A percentile compares a stretch with the other conserved stretches of the same genome.
Conservation (phyloP, 2,888 invertebrate species). For the Hartigia nigra region DNA sequence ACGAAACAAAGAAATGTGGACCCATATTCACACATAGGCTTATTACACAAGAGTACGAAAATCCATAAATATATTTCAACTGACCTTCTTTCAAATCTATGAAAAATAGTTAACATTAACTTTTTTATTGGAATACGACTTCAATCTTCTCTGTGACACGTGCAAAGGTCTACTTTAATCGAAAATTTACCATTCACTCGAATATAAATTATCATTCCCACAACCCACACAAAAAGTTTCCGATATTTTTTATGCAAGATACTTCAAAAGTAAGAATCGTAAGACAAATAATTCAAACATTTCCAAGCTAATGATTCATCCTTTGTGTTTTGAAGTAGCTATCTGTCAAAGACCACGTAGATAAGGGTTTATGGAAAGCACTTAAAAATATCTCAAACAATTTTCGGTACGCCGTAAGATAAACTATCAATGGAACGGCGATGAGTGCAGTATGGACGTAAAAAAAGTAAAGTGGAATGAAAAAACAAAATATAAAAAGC, state of each 20-base stretch:
- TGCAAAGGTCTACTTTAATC: background rate
- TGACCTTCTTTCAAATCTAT: too few relatives aligned
- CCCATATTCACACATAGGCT: too few relatives aligned
- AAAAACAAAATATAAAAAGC: background rate
- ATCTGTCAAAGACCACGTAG: background rate
- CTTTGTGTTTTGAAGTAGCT: background rate
- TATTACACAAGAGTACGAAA: too few relatives aligned
- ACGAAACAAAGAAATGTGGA: background rate
- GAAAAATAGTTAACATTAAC: too few relatives aligned
- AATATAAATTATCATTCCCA: background rate
- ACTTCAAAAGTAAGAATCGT: background rate
- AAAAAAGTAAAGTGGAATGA: background rate
- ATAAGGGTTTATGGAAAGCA: background rate
- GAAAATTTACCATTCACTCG: background rate
- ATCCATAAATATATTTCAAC: too few relatives aligned
- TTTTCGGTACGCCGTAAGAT: background rate
- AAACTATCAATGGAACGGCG: background rate
- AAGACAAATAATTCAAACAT: background rate
- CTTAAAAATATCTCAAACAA: background rate
- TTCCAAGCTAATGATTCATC: background rate
- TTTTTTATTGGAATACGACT: too few relatives aligned
- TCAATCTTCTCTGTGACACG: too few relatives aligned
- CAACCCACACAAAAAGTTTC: background rate
- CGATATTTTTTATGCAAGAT: background rate
- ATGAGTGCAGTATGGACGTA: constrained; percentile 3